These are phyloP conservation scores for Oreotragus oreotragus DNA, from an alignment of 2,113 vertebrate species.

Conservation along the genomic window DNA sequence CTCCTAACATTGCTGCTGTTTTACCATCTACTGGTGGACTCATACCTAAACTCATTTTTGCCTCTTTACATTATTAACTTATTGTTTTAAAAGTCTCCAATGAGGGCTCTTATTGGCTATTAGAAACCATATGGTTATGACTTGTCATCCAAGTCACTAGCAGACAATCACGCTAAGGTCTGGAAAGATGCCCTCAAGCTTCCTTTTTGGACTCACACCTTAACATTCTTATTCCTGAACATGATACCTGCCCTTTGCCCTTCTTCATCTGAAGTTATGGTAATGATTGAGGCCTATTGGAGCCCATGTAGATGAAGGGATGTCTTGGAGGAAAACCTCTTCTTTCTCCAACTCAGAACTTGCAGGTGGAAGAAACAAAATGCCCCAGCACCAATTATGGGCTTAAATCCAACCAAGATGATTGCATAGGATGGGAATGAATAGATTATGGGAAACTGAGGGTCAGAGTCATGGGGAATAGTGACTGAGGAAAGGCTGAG, in stretches of 20 bases:
- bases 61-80: not conserved
- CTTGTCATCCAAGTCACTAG: not conserved
- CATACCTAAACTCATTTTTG: conserved; percentile 11
- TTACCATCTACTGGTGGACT: not conserved
- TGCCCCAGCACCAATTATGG: not conserved
- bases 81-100: not conserved
- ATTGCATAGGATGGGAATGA: not conserved
- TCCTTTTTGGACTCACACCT: not conserved
- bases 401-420: not conserved
- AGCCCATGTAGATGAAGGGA: not conserved
- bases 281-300: not conserved
- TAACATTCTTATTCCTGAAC: not conserved
- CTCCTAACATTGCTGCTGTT: not conserved
- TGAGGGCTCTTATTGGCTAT: not conserved
- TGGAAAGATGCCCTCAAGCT: not conserved
- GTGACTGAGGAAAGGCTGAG: not conserved
- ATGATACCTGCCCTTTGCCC: not conserved
- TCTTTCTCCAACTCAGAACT: not conserved
- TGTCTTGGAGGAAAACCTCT: not conserved
- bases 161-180: not conserved
- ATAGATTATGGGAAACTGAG: not conserved
- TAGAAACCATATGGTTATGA: not conserved
- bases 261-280: not conserved
- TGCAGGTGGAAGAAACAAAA: not conserved
- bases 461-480: not conserved